Conservation (phyloP, 2,888 invertebrate species). For the Ernsta delagoae region DNA sequence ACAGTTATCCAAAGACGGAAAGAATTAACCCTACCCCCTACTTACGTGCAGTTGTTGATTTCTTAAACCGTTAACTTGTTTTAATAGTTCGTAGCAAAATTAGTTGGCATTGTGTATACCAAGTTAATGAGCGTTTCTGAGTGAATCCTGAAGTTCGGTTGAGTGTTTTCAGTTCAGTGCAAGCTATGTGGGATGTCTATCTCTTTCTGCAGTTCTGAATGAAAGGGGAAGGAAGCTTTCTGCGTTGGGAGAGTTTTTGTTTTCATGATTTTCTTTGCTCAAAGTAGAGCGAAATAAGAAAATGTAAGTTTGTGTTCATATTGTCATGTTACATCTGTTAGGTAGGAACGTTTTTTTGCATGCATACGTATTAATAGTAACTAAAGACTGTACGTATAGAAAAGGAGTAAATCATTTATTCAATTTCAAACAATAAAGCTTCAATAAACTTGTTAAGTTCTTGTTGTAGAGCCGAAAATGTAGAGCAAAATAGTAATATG, state of each 20-base stretch:
- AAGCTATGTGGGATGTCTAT: constrained; percentile 66
- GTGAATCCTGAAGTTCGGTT: constrained; percentile 71
- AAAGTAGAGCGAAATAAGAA: constrained; percentile 66
- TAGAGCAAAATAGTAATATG: constrained; percentile 3
- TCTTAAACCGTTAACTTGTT: constrained; percentile 40
- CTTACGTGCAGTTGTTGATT: constrained; percentile 49
- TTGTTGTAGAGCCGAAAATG: background rate
- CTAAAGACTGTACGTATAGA: no score
- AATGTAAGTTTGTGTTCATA: constrained; percentile 62
- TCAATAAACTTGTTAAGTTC: background rate
- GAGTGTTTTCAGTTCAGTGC: constrained; percentile 81
- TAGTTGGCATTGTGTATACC: constrained; percentile 26
- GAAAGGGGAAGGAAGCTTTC: constrained; percentile 77
- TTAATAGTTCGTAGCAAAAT: constrained; percentile 12
- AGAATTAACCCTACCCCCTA: constrained; percentile 48
- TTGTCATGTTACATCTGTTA: background rate
- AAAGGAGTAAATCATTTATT: no score
- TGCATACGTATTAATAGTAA: no score
- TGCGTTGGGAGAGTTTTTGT: constrained; percentile 69
- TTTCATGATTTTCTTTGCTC: constrained; percentile 73
- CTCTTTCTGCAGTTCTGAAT: constrained; percentile 66
- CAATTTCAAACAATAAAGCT: no score
- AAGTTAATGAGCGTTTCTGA: constrained; percentile 55
- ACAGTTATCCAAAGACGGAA: constrained; percentile 31
- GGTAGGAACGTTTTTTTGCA: no score